phyloP scores from a whole-genome alignment of 2,888 invertebrate genomes.

The Dione juno region DNA sequence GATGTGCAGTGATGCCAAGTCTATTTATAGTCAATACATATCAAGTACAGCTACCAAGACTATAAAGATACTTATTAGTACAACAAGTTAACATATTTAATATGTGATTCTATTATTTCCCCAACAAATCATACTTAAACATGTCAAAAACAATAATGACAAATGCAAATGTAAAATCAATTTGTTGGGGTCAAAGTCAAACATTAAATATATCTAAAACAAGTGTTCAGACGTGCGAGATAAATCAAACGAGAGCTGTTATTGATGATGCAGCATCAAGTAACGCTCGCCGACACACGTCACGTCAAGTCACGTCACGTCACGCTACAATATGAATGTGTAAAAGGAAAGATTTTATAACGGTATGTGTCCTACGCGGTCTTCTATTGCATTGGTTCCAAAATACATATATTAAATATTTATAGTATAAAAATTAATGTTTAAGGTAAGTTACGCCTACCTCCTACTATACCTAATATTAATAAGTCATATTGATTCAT shows the following conservation, averaged over 20 bases:
- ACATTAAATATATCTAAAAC: constrained; percentile 5
- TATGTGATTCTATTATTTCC: not conserved
- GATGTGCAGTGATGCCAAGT: too few relatives aligned
- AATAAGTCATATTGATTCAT: too few relatives aligned
- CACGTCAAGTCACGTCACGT: constrained; percentile 36
- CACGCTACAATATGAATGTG: constrained; percentile 29
- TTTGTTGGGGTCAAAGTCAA: not conserved
- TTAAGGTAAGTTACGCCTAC: too few relatives aligned
- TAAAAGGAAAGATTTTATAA: constrained; percentile 22
- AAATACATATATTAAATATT: too few relatives aligned
- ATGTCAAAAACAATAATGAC: not conserved
- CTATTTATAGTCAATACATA: too few relatives aligned
- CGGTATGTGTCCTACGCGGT: constrained; percentile 17
- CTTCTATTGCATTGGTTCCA: not conserved
- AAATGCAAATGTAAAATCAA: constrained; percentile 10
- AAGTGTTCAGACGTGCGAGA: constrained; percentile 19
- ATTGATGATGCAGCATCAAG: constrained; percentile 38
- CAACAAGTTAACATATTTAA: too few relatives aligned
- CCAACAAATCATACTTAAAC: not conserved
- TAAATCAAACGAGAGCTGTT: constrained; percentile 35
- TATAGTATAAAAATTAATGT: too few relatives aligned
- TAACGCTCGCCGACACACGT: constrained; percentile 35
- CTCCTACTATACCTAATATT: too few relatives aligned
- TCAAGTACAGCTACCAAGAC: too few relatives aligned
- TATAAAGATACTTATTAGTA: too few relatives aligned